Evolutionary conservation across 2,113 vertebrate species (phyloP), one percentile per base, ranked within the genome.

Genomic region (Tamias sibiricus): DNA sequence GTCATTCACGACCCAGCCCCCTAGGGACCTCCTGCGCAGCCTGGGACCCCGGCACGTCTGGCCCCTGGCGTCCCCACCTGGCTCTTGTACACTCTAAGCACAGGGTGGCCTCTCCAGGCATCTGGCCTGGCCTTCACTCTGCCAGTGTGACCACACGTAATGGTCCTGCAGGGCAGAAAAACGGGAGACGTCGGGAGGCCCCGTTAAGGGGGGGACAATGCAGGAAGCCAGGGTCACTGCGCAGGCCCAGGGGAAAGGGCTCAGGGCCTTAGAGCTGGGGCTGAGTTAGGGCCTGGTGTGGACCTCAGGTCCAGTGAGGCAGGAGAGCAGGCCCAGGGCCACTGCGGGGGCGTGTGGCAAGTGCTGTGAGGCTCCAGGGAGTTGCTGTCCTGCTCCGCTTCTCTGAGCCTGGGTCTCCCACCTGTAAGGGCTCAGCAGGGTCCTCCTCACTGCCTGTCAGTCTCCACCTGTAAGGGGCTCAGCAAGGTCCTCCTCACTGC

Each of bases 331-430:
- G 66, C 19, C 75, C 54, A 2, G n/a, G n/a, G 11, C 35, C 4
- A 1, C 14, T 4, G 0, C 4, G 7, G 26, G 30, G 16, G 14
- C 9, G 32, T 0, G 17, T 30, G n/a, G 52, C 35, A 6, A 35
- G 52, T 37, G 8, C 13, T 1, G 1, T 20, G 40, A 35, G 52
- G 26, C 62, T 54, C 74, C 10, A 30, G 2, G 20, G 0, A 49
- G 42, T 26, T 2, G 0, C 11, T 35, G 30, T 19, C 47, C 6
- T 0, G 14, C 71, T 19, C 52, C 72, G 1, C 30, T 8, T 14
- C 19, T 40, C 52, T 2, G 20, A 52, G 40, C 47, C 76, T 32
- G 44, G 42, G 37, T 80, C 89, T n/a, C 59, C 44, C 32, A 37
- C 37, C 4, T 22, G 40, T 17, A 8, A 40, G 57, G 40, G 28